Percentiles rank a stretch among this genome's conserved stretches.
These are phyloP conservation scores for Stictonetta naevosa DNA, from an alignment of 2,113 vertebrate genomes.

Conservation along the genomic window DNA sequence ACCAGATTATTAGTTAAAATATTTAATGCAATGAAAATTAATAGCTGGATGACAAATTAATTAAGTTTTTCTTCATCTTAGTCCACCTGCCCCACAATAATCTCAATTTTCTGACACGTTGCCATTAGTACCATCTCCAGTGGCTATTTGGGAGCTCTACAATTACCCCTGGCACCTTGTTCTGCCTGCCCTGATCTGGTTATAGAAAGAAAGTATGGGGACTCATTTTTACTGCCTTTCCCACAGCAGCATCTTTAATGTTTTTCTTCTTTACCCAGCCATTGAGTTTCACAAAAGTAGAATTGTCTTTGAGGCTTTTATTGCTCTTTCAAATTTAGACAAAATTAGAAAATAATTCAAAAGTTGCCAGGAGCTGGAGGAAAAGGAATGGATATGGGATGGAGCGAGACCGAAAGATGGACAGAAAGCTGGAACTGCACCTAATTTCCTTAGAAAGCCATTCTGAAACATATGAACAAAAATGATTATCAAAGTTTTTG, in stretches of 20 bases:
- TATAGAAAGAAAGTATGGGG: not conserved
- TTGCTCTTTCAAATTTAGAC: not conserved
- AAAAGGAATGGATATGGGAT: not conserved
- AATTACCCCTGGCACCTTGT: not conserved
- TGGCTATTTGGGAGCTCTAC: not conserved
- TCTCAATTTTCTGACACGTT: not conserved
- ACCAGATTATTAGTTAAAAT: not conserved
- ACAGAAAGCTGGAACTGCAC: not conserved
- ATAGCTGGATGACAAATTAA: not conserved
- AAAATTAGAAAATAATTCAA: conserved; percentile 14
- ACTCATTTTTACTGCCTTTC: not conserved
- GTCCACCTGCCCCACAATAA: not conserved
- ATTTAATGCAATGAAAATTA: not conserved
- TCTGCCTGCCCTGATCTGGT: not conserved
- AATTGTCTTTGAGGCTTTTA: not conserved
- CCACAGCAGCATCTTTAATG: not conserved
- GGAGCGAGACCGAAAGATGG: not conserved
- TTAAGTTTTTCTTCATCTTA: not conserved
- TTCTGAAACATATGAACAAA: not conserved
- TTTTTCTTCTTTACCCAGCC: not conserved
- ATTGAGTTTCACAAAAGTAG: not conserved
- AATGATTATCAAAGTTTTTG: not conserved
- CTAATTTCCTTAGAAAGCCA: not conserved
- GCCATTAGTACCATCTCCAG: not conserved
- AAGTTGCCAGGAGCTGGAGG: not conserved